These are phyloP conservation scores for Otus sunia DNA, from an alignment of 2,113 vertebrate genomes.

Conservation along the genomic window DNA sequence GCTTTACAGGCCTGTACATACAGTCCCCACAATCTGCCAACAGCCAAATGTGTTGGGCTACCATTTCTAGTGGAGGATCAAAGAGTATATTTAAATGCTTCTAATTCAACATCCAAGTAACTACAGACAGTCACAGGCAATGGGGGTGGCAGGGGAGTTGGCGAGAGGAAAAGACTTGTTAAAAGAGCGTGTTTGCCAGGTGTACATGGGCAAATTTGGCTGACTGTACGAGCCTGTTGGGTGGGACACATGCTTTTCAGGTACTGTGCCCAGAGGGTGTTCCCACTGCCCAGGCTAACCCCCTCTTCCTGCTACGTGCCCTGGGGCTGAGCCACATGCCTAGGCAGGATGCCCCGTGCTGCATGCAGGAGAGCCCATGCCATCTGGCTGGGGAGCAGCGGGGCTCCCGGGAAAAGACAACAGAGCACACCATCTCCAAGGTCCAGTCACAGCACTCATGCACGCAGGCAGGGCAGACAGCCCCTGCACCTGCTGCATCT, in stretches of 20 bases:
- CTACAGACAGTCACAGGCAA: not conserved
- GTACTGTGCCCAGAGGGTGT: not conserved
- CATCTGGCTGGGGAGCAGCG: not conserved
- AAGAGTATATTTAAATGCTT: not conserved
- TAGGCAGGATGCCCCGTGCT: not conserved
- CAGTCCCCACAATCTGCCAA: slow-evolving; percentile 5
- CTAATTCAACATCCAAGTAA: not conserved
- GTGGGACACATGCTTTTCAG: not conserved
- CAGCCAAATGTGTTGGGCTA: slow-evolving; percentile 1
- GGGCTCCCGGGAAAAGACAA: not conserved
- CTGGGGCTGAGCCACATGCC: not conserved
- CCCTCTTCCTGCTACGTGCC: rapidly evolving
- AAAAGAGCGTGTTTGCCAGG: rapidly evolving
- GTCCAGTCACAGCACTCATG: rapidly evolving
- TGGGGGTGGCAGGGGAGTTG: not conserved
- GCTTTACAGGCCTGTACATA: not conserved
- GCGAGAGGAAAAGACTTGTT: not conserved
- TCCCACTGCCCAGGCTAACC: not conserved
- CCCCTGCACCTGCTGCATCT: not conserved
- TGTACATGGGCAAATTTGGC: not conserved
- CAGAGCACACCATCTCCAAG: not conserved
- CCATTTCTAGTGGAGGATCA: slow-evolving; percentile 2
- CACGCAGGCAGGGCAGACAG: not conserved
- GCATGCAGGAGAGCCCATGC: not conserved
- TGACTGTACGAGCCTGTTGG: rapidly evolving